phyloP scores from a whole-genome alignment of 2,888 invertebrate species.

The Nomada flava region DNA sequence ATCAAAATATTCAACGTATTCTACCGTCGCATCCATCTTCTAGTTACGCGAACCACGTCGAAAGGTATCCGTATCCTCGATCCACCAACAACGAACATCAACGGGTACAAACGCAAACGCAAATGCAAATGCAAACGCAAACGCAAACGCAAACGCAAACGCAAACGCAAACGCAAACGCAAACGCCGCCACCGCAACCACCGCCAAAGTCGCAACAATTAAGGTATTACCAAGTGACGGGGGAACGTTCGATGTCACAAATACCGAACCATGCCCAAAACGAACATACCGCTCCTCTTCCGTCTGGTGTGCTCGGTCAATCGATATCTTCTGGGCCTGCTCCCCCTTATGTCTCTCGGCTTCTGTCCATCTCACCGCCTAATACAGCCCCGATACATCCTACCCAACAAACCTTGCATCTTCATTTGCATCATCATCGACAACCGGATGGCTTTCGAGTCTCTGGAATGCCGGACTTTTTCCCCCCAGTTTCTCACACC shows the following conservation, averaged over 20 bases:
- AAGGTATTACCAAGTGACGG: slow-evolving; percentile 74
- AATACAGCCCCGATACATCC: slow-evolving; percentile 51
- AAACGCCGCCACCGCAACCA: slow-evolving; percentile 48
- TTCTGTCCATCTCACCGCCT: slow-evolving; percentile 41
- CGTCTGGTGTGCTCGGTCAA: slow-evolving; percentile 3
- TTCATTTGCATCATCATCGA: slow-evolving; percentile 79
- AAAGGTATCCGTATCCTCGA: slow-evolving; percentile 81
- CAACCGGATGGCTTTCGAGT: slow-evolving; percentile 75
- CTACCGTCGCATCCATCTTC: slow-evolving; percentile 77
- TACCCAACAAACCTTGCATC: slow-evolving; percentile 76
- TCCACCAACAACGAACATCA: slow-evolving; percentile 61
- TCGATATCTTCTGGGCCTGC: background rate
- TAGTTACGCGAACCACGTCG: slow-evolving; percentile 80
- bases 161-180: slow-evolving; percentile 57
- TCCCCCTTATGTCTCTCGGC: slow-evolving; percentile 21
- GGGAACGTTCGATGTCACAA: slow-evolving; percentile 61
- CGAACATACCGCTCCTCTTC: slow-evolving; percentile 8
- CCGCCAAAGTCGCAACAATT: slow-evolving; percentile 55
- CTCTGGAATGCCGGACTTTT: slow-evolving; percentile 57
- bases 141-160: slow-evolving; percentile 52
- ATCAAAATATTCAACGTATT: slow-evolving; percentile 82
- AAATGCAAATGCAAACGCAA: slow-evolving; percentile 54
- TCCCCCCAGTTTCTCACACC: slow-evolving; percentile 56
- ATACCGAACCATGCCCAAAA: slow-evolving; percentile 21
- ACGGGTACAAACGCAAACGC: slow-evolving; percentile 52